Evolutionary conservation across 1,140 invertebrate genomes (phyloP).

Genomic region (Acyrthosiphon pisum): DNA sequence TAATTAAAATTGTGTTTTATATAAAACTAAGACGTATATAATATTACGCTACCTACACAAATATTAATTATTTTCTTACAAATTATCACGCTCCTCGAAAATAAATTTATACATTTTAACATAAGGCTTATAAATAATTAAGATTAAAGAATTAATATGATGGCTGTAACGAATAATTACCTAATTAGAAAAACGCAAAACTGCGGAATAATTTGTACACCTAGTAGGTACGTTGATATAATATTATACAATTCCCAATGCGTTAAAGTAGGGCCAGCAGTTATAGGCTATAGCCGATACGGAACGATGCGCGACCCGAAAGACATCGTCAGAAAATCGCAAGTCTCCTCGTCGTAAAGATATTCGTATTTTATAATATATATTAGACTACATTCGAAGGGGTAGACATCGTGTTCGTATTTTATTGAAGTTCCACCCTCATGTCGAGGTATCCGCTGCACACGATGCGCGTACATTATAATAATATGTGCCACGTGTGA

Average conservation of each 20-base stretch:
- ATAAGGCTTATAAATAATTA: not conserved
- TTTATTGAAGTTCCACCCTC: not conserved
- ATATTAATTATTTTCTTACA: slow-evolving; percentile 1
- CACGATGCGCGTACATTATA: not conserved
- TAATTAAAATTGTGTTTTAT: not conserved
- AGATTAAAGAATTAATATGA: not conserved
- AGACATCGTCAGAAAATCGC: not conserved
- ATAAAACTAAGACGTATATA: not conserved
- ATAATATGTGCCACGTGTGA: slow-evolving; percentile 6
- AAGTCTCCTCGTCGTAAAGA: not conserved
- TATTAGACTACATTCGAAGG: not conserved
- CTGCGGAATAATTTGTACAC: not conserved
- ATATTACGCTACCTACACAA: not conserved
- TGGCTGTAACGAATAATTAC: not conserved
- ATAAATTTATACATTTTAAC: not conserved
- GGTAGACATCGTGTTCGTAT: not conserved
- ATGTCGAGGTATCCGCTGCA: not conserved
- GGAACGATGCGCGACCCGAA: not conserved
- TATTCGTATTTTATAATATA: not conserved
- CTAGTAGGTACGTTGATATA: not conserved
- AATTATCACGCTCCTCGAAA: not conserved
- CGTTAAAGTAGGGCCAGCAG: not conserved
- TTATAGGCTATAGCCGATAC: not conserved
- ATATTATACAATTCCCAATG: not conserved
- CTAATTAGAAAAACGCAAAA: not conserved